Evolutionary conservation across 2,888 invertebrate genomes (phyloP).

Genomic region (Ochlodes sylvanus): DNA sequence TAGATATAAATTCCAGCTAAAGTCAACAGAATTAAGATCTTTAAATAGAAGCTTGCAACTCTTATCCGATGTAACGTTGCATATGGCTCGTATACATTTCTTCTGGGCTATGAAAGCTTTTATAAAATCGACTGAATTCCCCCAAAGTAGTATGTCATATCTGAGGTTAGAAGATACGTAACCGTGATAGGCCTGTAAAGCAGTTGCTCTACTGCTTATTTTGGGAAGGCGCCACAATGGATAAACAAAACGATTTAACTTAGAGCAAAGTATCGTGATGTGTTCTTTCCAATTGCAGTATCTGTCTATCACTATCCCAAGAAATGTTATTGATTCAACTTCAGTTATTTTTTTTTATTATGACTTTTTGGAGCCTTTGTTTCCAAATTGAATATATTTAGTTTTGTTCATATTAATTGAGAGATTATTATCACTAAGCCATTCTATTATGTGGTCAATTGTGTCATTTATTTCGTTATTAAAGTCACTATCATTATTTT

Average conservation of each 20-base stretch:
- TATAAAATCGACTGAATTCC: neutral
- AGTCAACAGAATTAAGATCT: no score
- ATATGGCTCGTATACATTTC: neutral
- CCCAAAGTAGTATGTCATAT: conserved; percentile 4
- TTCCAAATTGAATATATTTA: neutral
- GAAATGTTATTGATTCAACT: neutral
- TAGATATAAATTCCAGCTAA: no score
- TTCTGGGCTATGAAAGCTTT: neutral
- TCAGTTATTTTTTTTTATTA: neutral
- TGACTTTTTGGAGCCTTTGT: neutral
- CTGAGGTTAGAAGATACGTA: neutral
- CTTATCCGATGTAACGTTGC: neutral
- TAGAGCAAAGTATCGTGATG: neutral
- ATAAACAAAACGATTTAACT: neutral
- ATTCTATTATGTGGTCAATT: neutral
- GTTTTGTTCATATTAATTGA: neutral
- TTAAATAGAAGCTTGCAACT: neutral
- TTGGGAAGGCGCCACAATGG: neutral
- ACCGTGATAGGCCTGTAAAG: conserved; percentile 1
- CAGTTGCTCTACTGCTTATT: no score
- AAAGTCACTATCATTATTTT: neutral
- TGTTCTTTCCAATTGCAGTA: neutral
- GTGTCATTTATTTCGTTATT: neutral
- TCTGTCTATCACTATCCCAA: neutral
- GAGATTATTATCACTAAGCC: neutral